These are phyloP conservation scores for Campopleginae sp. DNA, from an alignment of 2,888 invertebrate genomes.

Conservation along the genomic window DNA sequence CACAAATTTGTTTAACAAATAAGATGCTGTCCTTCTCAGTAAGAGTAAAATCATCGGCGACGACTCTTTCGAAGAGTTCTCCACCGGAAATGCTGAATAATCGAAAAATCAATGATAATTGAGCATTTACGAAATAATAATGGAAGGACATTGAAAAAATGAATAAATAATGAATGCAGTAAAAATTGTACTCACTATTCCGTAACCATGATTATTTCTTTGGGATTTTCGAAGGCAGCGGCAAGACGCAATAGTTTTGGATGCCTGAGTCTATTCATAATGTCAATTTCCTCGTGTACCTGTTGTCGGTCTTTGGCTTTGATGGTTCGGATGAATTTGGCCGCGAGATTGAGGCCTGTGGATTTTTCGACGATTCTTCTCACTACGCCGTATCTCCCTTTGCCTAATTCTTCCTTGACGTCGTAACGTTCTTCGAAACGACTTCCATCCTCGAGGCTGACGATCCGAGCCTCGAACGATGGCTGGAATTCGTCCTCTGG, in stretches of 20 bases:
- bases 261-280: conserved; percentile 94
- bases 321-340: conserved; percentile 92
- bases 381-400: conserved; percentile 90
- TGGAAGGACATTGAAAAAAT: not conserved
- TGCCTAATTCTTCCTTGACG: conserved; percentile 90
- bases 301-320: conserved; percentile 90
- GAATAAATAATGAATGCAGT: not conserved
- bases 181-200: conserved; percentile 91
- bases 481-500: conserved; percentile 73
- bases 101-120: conserved; percentile 32
- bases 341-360: conserved; percentile 89
- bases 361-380: conserved; percentile 89
- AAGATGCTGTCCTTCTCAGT: conserved; percentile 92
- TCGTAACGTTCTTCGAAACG: conserved; percentile 88
- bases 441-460: conserved; percentile 85
- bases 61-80: conserved; percentile 96
- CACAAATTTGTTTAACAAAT: conserved; percentile 96
- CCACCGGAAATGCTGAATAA: conserved; percentile 94
- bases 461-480: conserved; percentile 78
- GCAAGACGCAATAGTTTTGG: conserved; percentile 93
- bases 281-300: conserved; percentile 92
- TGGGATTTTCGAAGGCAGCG: conserved; percentile 91
- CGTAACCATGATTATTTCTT: conserved; percentile 93
- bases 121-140: not conserved
- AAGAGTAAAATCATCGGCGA: conserved; percentile 95